These are phyloP conservation scores for Xestia sexstrigata DNA, from an alignment of 2,888 invertebrate species.

Conservation along the genomic window DNA sequence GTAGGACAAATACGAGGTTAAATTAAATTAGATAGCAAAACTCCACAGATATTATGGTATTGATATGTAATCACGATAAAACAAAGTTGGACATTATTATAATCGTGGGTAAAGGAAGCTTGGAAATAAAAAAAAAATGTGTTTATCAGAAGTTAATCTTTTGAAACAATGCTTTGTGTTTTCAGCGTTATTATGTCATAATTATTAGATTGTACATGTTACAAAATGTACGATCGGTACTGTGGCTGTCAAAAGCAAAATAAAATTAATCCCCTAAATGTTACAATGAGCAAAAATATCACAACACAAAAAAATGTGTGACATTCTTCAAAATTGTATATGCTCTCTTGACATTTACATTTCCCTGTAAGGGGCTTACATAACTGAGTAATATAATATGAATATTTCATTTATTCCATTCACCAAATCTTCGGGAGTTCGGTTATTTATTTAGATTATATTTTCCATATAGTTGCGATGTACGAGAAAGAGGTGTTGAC, in stretches of 20 bases:
- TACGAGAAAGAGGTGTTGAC: conserved; percentile 94
- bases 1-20: not conserved
- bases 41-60: not conserved
- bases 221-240: not conserved
- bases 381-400: conserved; percentile 38
- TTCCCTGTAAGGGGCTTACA: conserved; percentile 30
- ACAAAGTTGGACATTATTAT: not conserved
- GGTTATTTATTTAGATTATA: conserved; percentile 48
- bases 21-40: not conserved
- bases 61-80: not conserved
- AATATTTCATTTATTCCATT: conserved; percentile 49
- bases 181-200: not conserved
- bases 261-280: not conserved
- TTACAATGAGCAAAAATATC: conserved; percentile 7
- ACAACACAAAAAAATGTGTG: conserved; percentile 1
- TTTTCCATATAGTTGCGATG: conserved; percentile 89
- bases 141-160: not conserved
- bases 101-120: not conserved
- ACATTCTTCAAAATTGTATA: conserved; percentile 27
- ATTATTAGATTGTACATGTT: not conserved
- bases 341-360: conserved; percentile 38
- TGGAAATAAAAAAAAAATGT: not conserved
- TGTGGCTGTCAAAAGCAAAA: not conserved
- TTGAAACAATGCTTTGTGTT: not conserved
- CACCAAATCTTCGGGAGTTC: conserved; percentile 27